Evolutionary conservation across 2,888 invertebrate genomes (phyloP).

Genomic region (Deilephila porcellus): DNA sequence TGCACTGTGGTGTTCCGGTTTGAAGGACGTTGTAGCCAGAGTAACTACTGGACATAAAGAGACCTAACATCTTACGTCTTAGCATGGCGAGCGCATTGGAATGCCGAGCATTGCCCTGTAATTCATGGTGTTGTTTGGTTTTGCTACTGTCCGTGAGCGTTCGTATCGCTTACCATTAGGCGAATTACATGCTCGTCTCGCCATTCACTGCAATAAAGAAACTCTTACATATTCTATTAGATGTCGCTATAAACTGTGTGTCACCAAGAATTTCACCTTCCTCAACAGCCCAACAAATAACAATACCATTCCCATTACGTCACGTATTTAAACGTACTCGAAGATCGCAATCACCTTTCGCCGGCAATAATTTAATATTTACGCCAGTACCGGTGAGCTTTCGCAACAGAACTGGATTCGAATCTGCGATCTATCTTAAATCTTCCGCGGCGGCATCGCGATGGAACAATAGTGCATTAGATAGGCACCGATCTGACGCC

Average conservation of each 20-base stretch:
- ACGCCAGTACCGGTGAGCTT: constrained; percentile 11
- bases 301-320: neutral
- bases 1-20: too few relatives aligned
- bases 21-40: too few relatives aligned
- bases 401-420: constrained; percentile 15
- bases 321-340: neutral
- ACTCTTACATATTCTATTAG: neutral
- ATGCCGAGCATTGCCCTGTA: too few relatives aligned
- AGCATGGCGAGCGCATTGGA: too few relatives aligned
- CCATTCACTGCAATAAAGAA: too few relatives aligned
- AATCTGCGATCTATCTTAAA: constrained; percentile 24
- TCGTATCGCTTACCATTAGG: too few relatives aligned
- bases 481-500: constrained; percentile 24
- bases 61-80: too few relatives aligned
- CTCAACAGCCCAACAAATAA: neutral
- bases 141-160: too few relatives aligned
- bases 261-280: neutral
- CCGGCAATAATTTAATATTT: constrained; percentile 23
- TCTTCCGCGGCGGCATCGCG: constrained; percentile 14
- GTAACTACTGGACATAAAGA: too few relatives aligned
- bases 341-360: constrained; percentile 15
- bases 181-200: too few relatives aligned
- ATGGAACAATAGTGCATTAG: constrained; percentile 25
- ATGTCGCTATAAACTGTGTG: neutral
- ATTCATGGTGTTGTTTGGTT: too few relatives aligned